Evolutionary conservation across 2,888 invertebrate genomes (phyloP).

Genomic region (Scaptomyza tumidula): DNA sequence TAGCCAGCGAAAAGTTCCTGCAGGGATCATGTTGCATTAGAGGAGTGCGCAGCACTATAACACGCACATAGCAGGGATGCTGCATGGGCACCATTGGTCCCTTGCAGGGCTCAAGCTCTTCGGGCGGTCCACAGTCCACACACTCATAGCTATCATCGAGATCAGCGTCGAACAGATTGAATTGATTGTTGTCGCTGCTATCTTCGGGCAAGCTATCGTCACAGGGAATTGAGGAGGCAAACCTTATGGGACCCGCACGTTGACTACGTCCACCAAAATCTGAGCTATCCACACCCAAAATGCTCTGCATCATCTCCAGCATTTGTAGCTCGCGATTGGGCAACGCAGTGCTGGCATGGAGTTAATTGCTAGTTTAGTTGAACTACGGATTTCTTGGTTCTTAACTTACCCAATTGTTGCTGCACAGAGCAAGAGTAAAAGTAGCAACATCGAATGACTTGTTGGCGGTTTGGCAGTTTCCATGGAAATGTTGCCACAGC

Average conservation of each 20-base stretch:
- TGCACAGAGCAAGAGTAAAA: constrained; percentile 39
- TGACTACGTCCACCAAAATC: constrained; percentile 35
- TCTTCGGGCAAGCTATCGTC: constrained; percentile 65
- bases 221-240: constrained; percentile 55
- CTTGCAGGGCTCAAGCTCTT: constrained; percentile 30
- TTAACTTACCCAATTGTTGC: constrained; percentile 49
- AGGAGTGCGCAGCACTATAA: constrained; percentile 55
- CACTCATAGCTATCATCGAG: constrained; percentile 59
- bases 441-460: constrained; percentile 47
- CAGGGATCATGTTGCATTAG: constrained; percentile 60
- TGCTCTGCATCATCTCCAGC: constrained; percentile 61
- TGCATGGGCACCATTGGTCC: constrained; percentile 37
- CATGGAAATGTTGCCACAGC: constrained; percentile 71
- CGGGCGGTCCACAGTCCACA: constrained; percentile 20
- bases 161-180: constrained; percentile 40
- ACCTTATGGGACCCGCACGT: constrained; percentile 29
- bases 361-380: not conserved
- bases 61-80: constrained; percentile 63
- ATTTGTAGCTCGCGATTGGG: constrained; percentile 54
- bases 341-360: constrained; percentile 48
- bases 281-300: constrained; percentile 42
- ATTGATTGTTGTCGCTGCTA: constrained; percentile 18
- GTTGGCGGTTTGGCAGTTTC: constrained; percentile 60
- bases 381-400: not conserved
- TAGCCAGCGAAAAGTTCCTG: constrained; percentile 48